Evolutionary conservation across 2,797 vertebrate species (phyloP).

Genomic region (Artibeus lituratus): DNA sequence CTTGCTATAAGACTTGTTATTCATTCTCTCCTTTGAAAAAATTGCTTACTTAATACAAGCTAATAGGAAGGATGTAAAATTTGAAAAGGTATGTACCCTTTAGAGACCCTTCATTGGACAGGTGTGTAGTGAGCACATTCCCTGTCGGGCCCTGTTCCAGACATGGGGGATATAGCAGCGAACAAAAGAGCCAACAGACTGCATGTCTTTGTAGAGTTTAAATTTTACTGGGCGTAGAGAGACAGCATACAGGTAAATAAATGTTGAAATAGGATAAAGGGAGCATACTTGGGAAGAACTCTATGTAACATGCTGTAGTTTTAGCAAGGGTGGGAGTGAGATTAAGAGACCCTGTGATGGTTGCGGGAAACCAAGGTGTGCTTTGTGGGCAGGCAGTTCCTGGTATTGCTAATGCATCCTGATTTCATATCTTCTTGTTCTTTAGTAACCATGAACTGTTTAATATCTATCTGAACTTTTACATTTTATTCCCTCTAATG

Average conservation of each 20-base stretch:
- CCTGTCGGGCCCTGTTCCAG: background rate
- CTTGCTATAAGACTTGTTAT: background rate
- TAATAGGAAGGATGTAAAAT: background rate
- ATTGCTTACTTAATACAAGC: background rate
- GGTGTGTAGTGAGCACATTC: background rate
- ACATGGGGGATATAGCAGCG: background rate
- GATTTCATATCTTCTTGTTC: background rate
- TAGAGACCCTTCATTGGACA: background rate
- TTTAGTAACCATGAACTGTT: background rate
- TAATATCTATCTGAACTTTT: background rate
- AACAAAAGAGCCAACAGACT: background rate
- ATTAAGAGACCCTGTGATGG: background rate
- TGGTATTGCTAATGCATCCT: background rate
- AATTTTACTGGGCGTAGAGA: background rate
- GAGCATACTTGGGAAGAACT: background rate
- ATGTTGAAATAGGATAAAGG: background rate
- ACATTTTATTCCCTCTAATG: background rate
- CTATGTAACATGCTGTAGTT: background rate
- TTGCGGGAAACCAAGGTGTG: background rate
- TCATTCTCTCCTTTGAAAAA: background rate
- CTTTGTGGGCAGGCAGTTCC: background rate
- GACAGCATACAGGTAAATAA: background rate
- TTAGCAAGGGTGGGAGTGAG: background rate
- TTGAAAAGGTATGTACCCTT: background rate
- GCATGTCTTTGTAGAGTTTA: background rate